Base-by-base conservation (phyloP, 2,113 vertebrate genomes). In the Cyphomyrus plagiostoma region DNA sequence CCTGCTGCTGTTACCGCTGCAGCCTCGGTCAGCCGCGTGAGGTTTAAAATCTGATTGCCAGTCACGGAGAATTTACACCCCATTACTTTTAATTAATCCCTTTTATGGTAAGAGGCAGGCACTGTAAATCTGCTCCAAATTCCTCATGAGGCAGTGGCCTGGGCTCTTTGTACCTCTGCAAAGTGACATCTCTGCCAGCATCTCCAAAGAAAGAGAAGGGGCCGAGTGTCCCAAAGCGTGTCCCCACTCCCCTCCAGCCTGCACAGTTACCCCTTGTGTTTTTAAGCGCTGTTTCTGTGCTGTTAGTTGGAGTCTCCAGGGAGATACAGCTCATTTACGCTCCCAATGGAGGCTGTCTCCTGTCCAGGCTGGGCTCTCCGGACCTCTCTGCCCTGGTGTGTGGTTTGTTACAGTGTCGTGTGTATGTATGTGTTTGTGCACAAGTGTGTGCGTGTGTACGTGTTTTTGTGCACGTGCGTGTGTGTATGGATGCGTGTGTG, bases 281-380 rank as follows among this genome's bases (percentile, higher is more conserved):
- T 62, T 62, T n/a, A 39, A n/a, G 3, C 6, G 1, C 50, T 10
- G 50, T 84, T 89, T 89, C 88, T 39, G 80, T 26, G 23, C 52
- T 39, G 4, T 86, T 19, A 89, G 90, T 50, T 19, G 53, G 3
- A 77, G 89, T 94, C 94, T 94, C 93, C 56, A 82, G 93, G 94
- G 94, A 93, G 89, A 89, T 92, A 95, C 93, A 94, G 93, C 92
- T 95, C 95, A 93, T 95, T 95, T 93, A 49, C 89, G 92, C 92
- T 95, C 93, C 95, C 93, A 95, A 94, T 95, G 94, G 93, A 93
- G 94, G 92, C 91, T 95, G 94, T 94, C 93, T 95, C 94, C 93
- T 94, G 92, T 90, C 91, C 91, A 50, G 30, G 21, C 48, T 1
- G 26, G 53, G 45, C 8, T 42, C 42, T 58, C 13, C 87, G 15